Evolutionary conservation across 1,140 invertebrate genomes (phyloP).

Genomic region (Glossosoma conforme): DNA sequence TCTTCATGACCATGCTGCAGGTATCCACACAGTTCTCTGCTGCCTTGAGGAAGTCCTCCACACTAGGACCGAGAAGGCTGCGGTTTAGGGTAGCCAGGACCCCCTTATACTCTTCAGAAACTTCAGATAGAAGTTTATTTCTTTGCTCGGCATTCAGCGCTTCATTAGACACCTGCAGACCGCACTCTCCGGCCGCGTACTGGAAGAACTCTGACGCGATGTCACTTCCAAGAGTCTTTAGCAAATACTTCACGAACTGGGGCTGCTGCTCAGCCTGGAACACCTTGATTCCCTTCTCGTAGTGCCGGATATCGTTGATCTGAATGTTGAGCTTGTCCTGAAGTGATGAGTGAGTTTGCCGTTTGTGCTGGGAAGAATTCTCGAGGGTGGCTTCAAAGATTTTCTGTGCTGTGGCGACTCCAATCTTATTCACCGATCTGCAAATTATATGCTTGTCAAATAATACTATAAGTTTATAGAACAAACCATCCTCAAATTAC

Average conservation of each 20-base stretch:
- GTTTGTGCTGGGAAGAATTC: slow-evolving; percentile 58
- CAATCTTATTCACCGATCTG: slow-evolving; percentile 51
- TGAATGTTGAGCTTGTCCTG: slow-evolving; percentile 78
- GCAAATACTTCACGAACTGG: slow-evolving; percentile 71
- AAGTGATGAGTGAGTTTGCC: slow-evolving; percentile 72
- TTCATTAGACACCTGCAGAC: slow-evolving; percentile 52
- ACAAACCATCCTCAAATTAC: no score
- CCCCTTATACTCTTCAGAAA: slow-evolving; percentile 60
- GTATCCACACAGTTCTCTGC: slow-evolving; percentile 66
- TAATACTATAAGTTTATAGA: slow-evolving; percentile 1
- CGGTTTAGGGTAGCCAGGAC: slow-evolving; percentile 59
- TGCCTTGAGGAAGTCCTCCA: slow-evolving; percentile 73
- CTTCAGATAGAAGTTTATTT: slow-evolving; percentile 62
- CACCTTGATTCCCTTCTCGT: slow-evolving; percentile 80
- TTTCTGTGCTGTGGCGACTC: slow-evolving; percentile 59
- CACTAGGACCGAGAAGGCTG: slow-evolving; percentile 54
- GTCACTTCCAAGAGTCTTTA: slow-evolving; percentile 79
- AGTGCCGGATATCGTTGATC: slow-evolving; percentile 71
- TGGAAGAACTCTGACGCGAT: slow-evolving; percentile 75
- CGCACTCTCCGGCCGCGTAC: slow-evolving; percentile 63
- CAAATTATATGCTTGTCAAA: slow-evolving; percentile 35
- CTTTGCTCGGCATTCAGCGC: slow-evolving; percentile 60
- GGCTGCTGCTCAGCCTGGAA: slow-evolving; percentile 54
- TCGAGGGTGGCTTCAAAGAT: slow-evolving; percentile 66
- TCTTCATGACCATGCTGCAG: slow-evolving; percentile 81